Evolutionary conservation across 2,797 vertebrate genomes (phyloP).

Genomic region (Pempheris klunzingeri): DNA sequence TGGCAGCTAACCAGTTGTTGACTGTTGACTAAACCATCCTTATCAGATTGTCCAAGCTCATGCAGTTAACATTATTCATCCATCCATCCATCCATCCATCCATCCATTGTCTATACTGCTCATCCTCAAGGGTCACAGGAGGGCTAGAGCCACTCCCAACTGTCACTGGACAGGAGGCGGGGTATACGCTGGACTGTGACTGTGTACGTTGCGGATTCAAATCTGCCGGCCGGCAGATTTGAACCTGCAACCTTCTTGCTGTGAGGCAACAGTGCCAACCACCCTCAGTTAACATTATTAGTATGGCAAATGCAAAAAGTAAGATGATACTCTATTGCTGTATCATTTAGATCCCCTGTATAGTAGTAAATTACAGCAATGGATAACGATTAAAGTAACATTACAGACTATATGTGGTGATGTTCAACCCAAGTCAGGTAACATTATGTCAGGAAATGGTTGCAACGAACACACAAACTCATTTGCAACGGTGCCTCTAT

Average conservation of each 20-base stretch:
- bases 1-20: slow-evolving; percentile 1
- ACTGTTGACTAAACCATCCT: neutral
- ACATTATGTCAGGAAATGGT: neutral
- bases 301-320: neutral
- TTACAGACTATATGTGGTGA: neutral
- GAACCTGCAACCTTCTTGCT: no score
- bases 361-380: neutral
- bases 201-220: no score
- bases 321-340: neutral
- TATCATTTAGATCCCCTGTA: neutral
- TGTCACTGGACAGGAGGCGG: no score
- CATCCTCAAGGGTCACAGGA: no score
- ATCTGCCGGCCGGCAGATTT: no score
- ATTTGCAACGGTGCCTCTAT: neutral
- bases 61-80: neutral
- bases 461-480: slow-evolving; percentile 1
- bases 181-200: no score
- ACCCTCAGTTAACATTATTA: neutral
- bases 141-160: no score
- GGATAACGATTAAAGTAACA: neutral
- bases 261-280: no score
- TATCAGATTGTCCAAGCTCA: neutral
- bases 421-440: neutral
- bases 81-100: no score
- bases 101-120: no score